Base-by-base conservation (phyloP, 1,140 invertebrate genomes). In the Sitodiplosis mosellana region DNA sequence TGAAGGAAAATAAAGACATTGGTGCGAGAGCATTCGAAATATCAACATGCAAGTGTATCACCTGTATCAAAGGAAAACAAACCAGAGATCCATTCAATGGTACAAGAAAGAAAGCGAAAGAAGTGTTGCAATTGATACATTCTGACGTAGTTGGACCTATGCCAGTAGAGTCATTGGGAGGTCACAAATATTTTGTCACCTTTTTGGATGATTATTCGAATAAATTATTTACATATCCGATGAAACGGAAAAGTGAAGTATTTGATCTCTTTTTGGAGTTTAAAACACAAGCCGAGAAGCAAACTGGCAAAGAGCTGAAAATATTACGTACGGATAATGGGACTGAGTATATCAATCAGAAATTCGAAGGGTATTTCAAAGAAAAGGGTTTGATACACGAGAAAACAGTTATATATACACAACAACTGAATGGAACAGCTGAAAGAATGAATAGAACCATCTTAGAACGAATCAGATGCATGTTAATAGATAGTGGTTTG, bases 191-290 rank as follows among this genome's bases (percentile, higher is more conserved):
- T 56, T 59, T 61, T 49, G 15, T 67, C 1, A 50, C 59, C 2
- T 59, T 68, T 48, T 56, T 61, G 33, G 60, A 69, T 58, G 64
- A 69, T 49, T 64, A 48, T 46, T 56, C 60, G 5, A 52, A 60
- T 33, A 66, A 65, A 54, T 55, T 58, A 49, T 57, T 60, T 50
- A 52, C 66, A 20, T 68, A 59, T 50, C 62, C 66, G 46, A n/a
- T 63, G 12, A 57, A 60, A 44, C 20, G 19, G 18, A 61, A 60
- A 46, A 47, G 34, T 40, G 54, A 59, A 46, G 49, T n/a, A 15
- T 44, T 52, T 15, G 41, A 49, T 2, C 55, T 56, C 49, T 64
- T 67, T 37, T 53, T 56, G 49, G 47, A 63, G 36, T 51, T 51
- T 40, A 56, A 51, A 37, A 18, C 21, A 1, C 20, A 51, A 20